Conservation (phyloP, 2,113 vertebrate species). For the Peromyscus polionotus region DNA sequence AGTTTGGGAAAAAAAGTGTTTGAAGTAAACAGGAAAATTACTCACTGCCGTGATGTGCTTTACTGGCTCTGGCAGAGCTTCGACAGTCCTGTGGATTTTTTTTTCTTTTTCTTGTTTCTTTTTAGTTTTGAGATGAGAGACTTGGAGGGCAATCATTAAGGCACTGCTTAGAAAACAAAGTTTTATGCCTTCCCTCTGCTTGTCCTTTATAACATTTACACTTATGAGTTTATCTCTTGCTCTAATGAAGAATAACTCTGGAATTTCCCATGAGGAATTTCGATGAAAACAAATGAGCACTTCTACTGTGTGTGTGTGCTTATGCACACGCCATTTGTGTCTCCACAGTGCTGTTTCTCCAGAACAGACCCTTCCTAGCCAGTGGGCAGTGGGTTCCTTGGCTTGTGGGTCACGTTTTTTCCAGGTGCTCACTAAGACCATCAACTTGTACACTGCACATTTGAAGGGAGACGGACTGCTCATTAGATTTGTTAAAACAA, state of each 20-base stretch:
- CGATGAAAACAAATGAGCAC: not conserved
- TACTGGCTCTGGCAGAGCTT: conserved; percentile 85
- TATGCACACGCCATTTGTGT: not conserved
- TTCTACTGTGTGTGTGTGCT: not conserved
- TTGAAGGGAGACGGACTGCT: not conserved
- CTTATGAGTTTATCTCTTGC: not conserved
- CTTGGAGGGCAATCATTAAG: conserved; percentile 21
- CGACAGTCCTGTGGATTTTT: conserved; percentile 85
- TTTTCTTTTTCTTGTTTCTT: conserved; percentile 73
- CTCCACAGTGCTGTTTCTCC: not conserved
- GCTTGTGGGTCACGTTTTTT: not conserved
- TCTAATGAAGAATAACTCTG: not conserved
- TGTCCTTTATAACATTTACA: not conserved
- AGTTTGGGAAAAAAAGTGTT: conserved; percentile 83
- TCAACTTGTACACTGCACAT: not conserved
- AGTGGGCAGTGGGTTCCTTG: not conserved
- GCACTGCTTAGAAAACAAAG: conserved; percentile 28
- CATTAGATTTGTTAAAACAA: not conserved
- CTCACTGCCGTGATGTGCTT: conserved; percentile 89
- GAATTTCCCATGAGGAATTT: conserved; percentile 50
- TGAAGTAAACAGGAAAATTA: conserved; percentile 93
- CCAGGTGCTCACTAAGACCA: not conserved
- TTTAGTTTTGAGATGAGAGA: conserved; percentile 68
- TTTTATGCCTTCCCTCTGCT: not conserved
- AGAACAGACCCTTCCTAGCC: not conserved